Conservation (phyloP, 2,888 invertebrate species). For the Eucriotettix oculatus region DNA sequence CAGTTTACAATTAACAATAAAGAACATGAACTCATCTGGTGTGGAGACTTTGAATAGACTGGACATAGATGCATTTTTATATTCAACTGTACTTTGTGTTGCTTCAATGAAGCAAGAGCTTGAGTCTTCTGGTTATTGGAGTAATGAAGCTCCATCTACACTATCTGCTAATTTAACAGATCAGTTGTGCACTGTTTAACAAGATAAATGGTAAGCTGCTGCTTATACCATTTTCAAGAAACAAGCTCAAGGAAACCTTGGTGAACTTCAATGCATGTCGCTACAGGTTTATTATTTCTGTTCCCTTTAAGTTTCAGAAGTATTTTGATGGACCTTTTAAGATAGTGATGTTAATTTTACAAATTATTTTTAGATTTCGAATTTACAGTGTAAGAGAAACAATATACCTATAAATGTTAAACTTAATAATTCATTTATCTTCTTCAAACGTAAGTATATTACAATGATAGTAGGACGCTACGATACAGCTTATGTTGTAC, state of each 20-base stretch:
- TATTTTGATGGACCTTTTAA: no score
- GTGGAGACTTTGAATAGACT: slow-evolving; percentile 63
- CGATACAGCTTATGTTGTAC: no score
- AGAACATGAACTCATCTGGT: slow-evolving; percentile 43
- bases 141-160: slow-evolving; percentile 39
- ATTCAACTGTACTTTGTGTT: slow-evolving; percentile 39
- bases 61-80: slow-evolving; percentile 70
- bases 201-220: slow-evolving; percentile 47
- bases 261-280: no score
- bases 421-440: no score
- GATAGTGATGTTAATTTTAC: no score
- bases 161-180: slow-evolving; percentile 57
- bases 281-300: no score
- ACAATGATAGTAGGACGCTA: no score
- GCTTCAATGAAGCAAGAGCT: slow-evolving; percentile 18
- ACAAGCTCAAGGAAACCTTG: slow-evolving; percentile 35
- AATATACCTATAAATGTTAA: no score
- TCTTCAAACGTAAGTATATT: no score
- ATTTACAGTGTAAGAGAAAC: no score
- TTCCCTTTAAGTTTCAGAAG: no score
- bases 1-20: slow-evolving; percentile 44
- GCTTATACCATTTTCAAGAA: slow-evolving; percentile 49
- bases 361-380: no score
- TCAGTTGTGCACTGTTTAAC: slow-evolving; percentile 44
- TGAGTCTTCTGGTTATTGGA: slow-evolving; percentile 4